Percentiles rank a stretch among this genome's conserved stretches.
Conservation (phyloP, 2,888 invertebrate genomes). For the Yponomeuta sedellus region DNA sequence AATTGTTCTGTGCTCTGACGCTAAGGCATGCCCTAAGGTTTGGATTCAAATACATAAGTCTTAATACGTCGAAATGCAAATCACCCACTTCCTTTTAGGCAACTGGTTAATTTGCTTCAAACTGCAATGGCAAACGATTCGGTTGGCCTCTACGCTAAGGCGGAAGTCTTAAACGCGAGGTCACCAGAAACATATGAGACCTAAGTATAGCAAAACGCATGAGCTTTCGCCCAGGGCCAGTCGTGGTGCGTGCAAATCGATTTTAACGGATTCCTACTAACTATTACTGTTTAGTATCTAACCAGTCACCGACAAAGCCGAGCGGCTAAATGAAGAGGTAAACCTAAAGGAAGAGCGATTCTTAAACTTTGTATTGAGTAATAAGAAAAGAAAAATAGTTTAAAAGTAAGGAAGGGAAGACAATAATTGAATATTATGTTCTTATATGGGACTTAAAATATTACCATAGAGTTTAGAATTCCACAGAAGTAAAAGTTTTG, state of each 20-base stretch:
- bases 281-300: conserved; percentile 13
- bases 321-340: conserved; percentile 25
- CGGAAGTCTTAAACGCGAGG: no score
- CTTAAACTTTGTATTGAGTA: background rate
- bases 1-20: no score
- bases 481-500: no score
- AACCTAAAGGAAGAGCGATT: background rate
- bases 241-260: conserved; percentile 35
- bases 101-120: background rate
- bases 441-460: no score
- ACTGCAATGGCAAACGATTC: background rate
- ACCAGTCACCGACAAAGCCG: conserved; percentile 42
- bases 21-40: no score
- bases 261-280: conserved; percentile 40
- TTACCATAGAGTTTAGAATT: no score
- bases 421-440: no score
- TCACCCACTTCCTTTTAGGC: conserved; percentile 1
- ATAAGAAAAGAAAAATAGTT: no score
- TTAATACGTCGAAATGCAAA: background rate
- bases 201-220: conserved; percentile 8
- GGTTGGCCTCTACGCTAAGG: background rate
- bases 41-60: background rate
- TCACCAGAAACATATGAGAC: no score
- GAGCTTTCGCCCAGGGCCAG: conserved; percentile 29
- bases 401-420: no score